phyloP scores from a whole-genome alignment of 2,888 invertebrate species.

The Platycheirus rosarum region DNA sequence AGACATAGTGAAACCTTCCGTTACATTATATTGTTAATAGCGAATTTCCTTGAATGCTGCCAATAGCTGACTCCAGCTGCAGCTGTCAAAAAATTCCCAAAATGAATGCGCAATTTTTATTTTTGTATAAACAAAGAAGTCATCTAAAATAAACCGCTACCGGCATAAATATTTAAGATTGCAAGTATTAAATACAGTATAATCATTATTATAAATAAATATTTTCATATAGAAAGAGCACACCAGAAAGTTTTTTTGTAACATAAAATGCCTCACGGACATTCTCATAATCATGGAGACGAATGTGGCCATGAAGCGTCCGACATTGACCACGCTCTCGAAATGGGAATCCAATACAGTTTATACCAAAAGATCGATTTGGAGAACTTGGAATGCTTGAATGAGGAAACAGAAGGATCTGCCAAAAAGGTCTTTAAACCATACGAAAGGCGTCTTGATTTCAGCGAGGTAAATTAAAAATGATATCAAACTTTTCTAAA shows the following conservation, averaged over 20 bases:
- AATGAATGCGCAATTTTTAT: conserved; percentile 8
- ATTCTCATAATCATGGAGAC: conserved; percentile 80
- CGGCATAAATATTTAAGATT: no score
- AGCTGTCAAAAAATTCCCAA: no score
- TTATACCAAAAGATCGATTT: conserved; percentile 94
- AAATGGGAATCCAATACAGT: conserved; percentile 84
- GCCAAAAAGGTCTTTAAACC: conserved; percentile 96
- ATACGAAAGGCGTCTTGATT: conserved; percentile 93
- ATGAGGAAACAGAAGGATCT: conserved; percentile 93
- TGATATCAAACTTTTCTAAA: not conserved
- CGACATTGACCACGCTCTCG: conserved; percentile 80
- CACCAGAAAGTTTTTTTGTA: not conserved
- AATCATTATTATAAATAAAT: not conserved
- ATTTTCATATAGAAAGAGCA: not conserved
- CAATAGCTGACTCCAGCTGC: no score
- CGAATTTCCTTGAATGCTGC: no score
- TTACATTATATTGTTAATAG: no score
- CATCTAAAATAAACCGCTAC: conserved; percentile 13
- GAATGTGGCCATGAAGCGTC: conserved; percentile 81
- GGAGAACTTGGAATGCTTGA: conserved; percentile 93
- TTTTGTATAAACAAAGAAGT: no score
- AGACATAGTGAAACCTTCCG: no score
- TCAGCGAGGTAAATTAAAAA: conserved; percentile 85
- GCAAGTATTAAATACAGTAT: not conserved
- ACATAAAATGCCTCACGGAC: conserved; percentile 81